Conservation (phyloP, 2,113 vertebrate genomes). For the Labrus mixtus region DNA sequence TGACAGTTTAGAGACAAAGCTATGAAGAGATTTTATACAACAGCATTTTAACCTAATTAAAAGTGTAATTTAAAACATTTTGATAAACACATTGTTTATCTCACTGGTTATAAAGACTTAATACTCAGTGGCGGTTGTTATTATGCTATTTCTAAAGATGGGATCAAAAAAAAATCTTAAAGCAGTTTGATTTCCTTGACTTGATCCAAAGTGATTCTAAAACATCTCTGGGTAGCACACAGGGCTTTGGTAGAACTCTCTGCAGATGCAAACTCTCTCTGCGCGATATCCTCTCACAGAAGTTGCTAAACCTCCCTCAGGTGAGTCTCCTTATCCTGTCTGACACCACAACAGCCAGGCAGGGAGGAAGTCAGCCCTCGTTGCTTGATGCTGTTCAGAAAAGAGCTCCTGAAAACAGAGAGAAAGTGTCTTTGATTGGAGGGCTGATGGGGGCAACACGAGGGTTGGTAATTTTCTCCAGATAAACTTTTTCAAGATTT, state of each 20-base stretch:
- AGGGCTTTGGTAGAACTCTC: neutral
- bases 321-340: neutral
- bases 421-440: neutral
- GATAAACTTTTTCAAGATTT: no score
- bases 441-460: neutral
- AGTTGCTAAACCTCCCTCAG: constrained; percentile 25
- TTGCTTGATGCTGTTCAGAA: neutral
- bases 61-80: no score
- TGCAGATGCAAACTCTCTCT: neutral
- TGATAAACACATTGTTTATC: no score
- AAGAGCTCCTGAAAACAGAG: neutral
- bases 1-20: no score
- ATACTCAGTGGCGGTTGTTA: no score
- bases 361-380: no score
- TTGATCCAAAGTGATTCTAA: constrained; percentile 13
- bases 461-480: no score
- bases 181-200: neutral
- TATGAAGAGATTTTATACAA: no score
- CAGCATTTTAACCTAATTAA: no score
- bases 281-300: neutral
- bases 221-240: neutral
- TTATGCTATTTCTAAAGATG: no score
- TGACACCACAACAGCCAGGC: neutral
- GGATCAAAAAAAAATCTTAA: no score
- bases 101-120: no score